Evolutionary conservation across 2,888 invertebrate species (phyloP).

Genomic region (Pseudeuparius sepicola): DNA sequence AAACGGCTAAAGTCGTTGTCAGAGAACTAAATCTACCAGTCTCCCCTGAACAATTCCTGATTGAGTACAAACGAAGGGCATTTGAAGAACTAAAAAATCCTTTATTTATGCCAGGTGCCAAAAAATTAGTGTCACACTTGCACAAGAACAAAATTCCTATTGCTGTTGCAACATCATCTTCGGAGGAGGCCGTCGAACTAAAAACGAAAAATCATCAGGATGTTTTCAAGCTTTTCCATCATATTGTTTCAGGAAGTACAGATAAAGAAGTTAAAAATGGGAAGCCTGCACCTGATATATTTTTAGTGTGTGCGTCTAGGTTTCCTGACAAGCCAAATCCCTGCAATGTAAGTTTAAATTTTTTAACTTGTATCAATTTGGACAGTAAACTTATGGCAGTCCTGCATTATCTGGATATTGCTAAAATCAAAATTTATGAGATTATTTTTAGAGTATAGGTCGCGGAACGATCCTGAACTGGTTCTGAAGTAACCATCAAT

Average conservation of each 20-base stretch:
- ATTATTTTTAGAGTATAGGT: not conserved
- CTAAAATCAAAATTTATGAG: not conserved
- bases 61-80: slow-evolving; percentile 40
- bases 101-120: slow-evolving; percentile 49
- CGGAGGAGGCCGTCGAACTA: slow-evolving; percentile 44
- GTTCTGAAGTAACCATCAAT: too few species aligned
- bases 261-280: slow-evolving; percentile 58
- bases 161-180: slow-evolving; percentile 60
- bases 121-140: slow-evolving; percentile 45
- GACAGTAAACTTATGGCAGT: not conserved
- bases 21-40: slow-evolving; percentile 51
- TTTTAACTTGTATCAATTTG: too few species aligned
- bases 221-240: slow-evolving; percentile 45
- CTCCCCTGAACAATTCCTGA: slow-evolving; percentile 48
- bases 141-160: slow-evolving; percentile 51
- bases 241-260: slow-evolving; percentile 51
- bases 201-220: slow-evolving; percentile 44
- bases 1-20: slow-evolving; percentile 45
- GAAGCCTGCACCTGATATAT: slow-evolving; percentile 66
- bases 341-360: slow-evolving; percentile 26
- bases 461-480: too few species aligned
- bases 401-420: not conserved
- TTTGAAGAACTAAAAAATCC: slow-evolving; percentile 44
- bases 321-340: slow-evolving; percentile 46
- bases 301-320: slow-evolving; percentile 49